These are phyloP conservation scores for Battus philenor DNA, from an alignment of 1,140 invertebrate species.

Conservation along the genomic window DNA sequence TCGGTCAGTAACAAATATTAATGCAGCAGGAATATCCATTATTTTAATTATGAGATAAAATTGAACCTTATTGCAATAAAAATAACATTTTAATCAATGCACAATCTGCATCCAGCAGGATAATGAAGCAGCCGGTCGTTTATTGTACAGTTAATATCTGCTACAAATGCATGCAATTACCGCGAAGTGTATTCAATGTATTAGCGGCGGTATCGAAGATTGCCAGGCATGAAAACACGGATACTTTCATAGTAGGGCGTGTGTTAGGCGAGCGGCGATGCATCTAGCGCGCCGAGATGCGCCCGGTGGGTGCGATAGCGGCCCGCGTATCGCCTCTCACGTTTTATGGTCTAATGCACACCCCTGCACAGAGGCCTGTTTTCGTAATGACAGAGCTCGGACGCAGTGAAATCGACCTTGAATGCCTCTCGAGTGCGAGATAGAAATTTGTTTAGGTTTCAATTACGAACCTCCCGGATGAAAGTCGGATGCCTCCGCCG, in stretches of 20 bases:
- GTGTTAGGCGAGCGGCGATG: neutral
- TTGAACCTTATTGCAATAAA: no score
- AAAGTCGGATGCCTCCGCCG: constrained; percentile 2
- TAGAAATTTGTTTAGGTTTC: constrained; percentile 12
- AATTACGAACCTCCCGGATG: constrained; percentile 8
- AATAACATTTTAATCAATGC: no score
- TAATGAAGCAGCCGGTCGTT: no score
- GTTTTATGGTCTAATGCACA: constrained; percentile 16
- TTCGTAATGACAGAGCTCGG: constrained; percentile 6
- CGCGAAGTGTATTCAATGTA: constrained; percentile 2
- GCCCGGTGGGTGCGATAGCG: neutral
- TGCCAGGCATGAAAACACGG: neutral
- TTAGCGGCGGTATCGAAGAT: neutral
- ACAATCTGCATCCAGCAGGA: no score
- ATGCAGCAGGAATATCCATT: no score
- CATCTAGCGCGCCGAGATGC: neutral
- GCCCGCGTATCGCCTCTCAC: constrained; percentile 9
- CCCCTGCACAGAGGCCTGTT: constrained; percentile 10
- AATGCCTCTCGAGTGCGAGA: constrained; percentile 11
- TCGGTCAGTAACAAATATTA: no score
- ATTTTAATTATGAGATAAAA: no score
- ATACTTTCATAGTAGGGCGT: constrained; percentile 7
- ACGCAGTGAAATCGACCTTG: constrained; percentile 15
- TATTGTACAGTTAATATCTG: no score
- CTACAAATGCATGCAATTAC: no score